Percentiles rank a stretch among this genome's conserved stretches.
Conservation (phyloP, 2,113 vertebrate genomes). For the Apodemus sylvaticus region DNA sequence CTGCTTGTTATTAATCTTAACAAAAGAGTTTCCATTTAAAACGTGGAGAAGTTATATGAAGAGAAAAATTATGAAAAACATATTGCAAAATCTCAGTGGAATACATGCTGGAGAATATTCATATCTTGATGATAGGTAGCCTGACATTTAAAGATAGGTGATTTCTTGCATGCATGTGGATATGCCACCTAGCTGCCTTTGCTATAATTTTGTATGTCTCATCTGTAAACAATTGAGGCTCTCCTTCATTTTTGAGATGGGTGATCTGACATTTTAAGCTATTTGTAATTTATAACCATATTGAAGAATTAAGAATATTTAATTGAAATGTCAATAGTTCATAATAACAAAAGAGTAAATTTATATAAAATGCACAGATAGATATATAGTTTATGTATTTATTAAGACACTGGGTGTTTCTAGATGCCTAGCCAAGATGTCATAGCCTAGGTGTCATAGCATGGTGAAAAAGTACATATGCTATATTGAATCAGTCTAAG, state of each 20-base stretch:
- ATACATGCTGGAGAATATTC: neutral
- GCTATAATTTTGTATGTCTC: neutral
- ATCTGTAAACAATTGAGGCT: neutral
- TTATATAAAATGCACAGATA: neutral
- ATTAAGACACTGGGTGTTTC: neutral
- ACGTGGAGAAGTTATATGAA: neutral
- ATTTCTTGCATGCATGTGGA: neutral
- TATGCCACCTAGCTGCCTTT: neutral
- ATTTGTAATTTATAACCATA: slow-evolving; percentile 6
- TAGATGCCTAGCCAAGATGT: neutral
- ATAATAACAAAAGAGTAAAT: slow-evolving; percentile 26
- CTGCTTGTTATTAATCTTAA: neutral
- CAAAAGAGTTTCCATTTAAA: slow-evolving; percentile 9
- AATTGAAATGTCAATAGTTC: slow-evolving; percentile 46
- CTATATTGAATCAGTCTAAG: neutral
- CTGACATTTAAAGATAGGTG: neutral
- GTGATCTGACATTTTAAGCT: slow-evolving; percentile 26
- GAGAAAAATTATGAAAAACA: neutral
- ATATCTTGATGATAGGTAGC: neutral
- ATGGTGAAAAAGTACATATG: neutral
- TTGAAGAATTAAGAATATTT: slow-evolving; percentile 7
- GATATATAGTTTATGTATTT: neutral
- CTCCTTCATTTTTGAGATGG: slow-evolving; percentile 16
- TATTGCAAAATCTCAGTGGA: neutral
- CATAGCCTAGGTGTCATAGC: neutral